phyloP scores from a whole-genome alignment of 2,797 vertebrate genomes.

The Parambassis ranga region DNA sequence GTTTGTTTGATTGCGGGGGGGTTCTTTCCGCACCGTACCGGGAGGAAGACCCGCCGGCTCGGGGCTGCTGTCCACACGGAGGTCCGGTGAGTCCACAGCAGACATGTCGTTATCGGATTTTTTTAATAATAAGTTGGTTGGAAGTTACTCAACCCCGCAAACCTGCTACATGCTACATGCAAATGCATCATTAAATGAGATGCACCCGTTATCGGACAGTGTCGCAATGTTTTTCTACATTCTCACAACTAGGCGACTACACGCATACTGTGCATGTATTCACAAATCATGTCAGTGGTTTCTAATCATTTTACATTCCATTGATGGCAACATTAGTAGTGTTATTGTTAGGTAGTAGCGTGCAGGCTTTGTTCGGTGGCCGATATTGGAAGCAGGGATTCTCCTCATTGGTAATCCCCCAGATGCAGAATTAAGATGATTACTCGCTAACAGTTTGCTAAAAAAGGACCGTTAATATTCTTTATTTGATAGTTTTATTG shows the following conservation, averaged over 20 bases:
- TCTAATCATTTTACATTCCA: too few relatives aligned
- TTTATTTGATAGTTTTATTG: background rate
- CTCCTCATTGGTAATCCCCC: background rate
- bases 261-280: too few relatives aligned
- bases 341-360: too few relatives aligned
- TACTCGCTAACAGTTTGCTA: background rate
- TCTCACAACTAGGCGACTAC: accelerated
- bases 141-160: slow-evolving; percentile 8
- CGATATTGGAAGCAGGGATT: slow-evolving; percentile 45
- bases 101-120: too few relatives aligned
- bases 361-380: background rate
- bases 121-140: background rate
- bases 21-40: background rate
- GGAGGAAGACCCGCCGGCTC: background rate
- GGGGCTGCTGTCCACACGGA: background rate
- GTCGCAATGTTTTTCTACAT: background rate
- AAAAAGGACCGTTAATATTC: accelerated
- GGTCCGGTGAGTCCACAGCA: slow-evolving; percentile 40
- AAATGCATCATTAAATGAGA: background rate
- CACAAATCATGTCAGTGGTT: too few relatives aligned
- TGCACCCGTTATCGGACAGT: slow-evolving; percentile 41
- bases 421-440: too few relatives aligned
- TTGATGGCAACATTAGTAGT: too few relatives aligned
- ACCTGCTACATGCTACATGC: slow-evolving; percentile 13
- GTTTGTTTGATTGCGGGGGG: slow-evolving; percentile 8